Conservation (phyloP, 2,888 invertebrate genomes). For the Griposia aprilina region DNA sequence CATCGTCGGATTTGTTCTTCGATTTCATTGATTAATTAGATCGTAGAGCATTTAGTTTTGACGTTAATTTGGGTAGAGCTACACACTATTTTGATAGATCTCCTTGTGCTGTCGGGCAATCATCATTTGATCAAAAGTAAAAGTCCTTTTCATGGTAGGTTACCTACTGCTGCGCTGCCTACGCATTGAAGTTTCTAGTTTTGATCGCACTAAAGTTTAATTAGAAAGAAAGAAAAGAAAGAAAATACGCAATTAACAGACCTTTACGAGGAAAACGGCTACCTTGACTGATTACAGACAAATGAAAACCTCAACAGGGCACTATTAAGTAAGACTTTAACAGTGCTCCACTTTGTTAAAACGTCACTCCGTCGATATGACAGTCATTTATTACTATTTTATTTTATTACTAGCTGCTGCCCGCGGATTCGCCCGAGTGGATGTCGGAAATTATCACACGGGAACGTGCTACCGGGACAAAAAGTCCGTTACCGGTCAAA, state of each 20-base stretch:
- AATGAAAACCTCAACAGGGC: neutral
- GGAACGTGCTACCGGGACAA: no score
- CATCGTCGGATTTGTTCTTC: neutral
- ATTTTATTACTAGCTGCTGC: no score
- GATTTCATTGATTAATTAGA: neutral
- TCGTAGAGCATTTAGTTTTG: neutral
- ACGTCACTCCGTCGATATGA: neutral
- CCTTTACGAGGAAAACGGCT: neutral
- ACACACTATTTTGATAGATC: neutral
- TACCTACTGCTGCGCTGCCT: neutral
- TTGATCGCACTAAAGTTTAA: neutral
- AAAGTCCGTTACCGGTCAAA: no score
- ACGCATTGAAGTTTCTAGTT: neutral
- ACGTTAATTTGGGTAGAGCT: neutral
- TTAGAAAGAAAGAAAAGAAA: no score
- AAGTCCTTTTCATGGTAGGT: no score
- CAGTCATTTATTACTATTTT: neutral
- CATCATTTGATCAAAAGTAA: neutral
- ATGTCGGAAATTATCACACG: no score
- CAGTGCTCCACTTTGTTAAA: neutral
- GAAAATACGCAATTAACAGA: neutral
- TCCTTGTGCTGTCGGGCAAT: no score
- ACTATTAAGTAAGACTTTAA: neutral
- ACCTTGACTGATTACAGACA: neutral
- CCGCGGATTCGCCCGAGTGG: no score